A percentile compares a stretch with the other conserved stretches of the same genome.
phyloP scores from a whole-genome alignment of 2,888 invertebrate species.

The Amphipoea oculea region DNA sequence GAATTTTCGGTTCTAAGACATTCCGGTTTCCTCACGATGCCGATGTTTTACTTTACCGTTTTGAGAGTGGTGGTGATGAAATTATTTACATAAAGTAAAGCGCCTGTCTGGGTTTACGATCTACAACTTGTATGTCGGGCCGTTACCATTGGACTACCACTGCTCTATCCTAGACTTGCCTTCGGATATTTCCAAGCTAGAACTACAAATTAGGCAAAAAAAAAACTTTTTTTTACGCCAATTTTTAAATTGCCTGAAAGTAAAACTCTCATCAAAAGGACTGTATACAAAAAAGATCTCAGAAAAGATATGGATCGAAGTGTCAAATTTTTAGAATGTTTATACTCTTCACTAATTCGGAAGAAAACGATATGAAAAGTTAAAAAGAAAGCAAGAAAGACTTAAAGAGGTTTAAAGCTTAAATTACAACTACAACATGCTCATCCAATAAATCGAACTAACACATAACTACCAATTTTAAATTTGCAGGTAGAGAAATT shows the following conservation, averaged over 20 bases:
- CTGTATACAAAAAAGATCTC: neutral
- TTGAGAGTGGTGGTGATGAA: too few relatives aligned
- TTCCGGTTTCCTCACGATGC: too few relatives aligned
- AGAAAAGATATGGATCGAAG: neutral
- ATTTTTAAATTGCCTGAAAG: too few relatives aligned
- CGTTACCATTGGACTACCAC: too few relatives aligned
- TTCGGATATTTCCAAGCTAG: neutral
- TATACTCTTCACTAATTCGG: neutral
- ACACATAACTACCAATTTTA: neutral
- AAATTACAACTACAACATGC: too few relatives aligned
- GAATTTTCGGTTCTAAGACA: too few relatives aligned
- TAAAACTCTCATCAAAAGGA: too few relatives aligned
- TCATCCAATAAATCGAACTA: neutral
- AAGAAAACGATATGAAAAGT: neutral
- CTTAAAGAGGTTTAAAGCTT: too few relatives aligned
- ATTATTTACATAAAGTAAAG: too few relatives aligned
- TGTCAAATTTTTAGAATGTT: neutral
- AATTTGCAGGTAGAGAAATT: conserved; percentile 94
- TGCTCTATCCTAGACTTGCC: neutral
- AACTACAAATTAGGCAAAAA: neutral
- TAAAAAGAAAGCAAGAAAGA: neutral
- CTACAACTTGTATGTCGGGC: too few relatives aligned
- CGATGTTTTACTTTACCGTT: too few relatives aligned
- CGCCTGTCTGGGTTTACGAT: too few relatives aligned
- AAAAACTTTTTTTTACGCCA: neutral